Evolutionary conservation across 2,888 invertebrate species (phyloP), one percentile per base, ranked within the genome.

Genomic region (Ennomos quercinarius): DNA sequence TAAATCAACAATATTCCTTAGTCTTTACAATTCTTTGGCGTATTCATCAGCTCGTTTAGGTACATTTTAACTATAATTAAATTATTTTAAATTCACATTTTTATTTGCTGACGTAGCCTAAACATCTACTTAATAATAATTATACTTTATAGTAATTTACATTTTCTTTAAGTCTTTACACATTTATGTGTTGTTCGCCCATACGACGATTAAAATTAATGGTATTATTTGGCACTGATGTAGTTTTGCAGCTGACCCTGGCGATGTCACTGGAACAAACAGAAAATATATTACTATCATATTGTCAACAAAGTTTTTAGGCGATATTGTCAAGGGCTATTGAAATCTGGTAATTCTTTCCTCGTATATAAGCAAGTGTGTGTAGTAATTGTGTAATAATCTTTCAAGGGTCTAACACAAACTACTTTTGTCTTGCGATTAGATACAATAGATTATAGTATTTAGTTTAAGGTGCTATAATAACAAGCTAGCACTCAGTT

Each of bases 1-100:
- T 92, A 91, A 91, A 92, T 91, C 91, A 92, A 91, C 91, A 91
- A 89, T 91, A 85, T 81, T 76, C 84, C 89, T 90, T 87, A 80
- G 81, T 89, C 86, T 91, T 89, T 89, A 91, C 91, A 91, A 65
- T 83, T 89, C 86, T 91, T 91, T 91, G 92, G 91, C 90, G 84
- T 84, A 88, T 75, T 78, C 57, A 79, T 86, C 83, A 91, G 90
- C 90, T 91, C 89, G 76, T 87, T 88, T 85, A 81, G 81, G 80
- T 86, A 83, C 77, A 80, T n/a, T 82, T 67, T 78, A 77, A 71
- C 77, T 84, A 73, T 74, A 70, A 71, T 71, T 74, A 72, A 67
- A 69, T 76, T 73, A 71, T 65, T 82, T 85, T 85, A 86, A 88
- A 86, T 88, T 88, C 87, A 82, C 84, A 80, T 79, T 78, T 40